These are phyloP conservation scores for Sericinus montela DNA, from an alignment of 2,888 invertebrate genomes.

Conservation along the genomic window DNA sequence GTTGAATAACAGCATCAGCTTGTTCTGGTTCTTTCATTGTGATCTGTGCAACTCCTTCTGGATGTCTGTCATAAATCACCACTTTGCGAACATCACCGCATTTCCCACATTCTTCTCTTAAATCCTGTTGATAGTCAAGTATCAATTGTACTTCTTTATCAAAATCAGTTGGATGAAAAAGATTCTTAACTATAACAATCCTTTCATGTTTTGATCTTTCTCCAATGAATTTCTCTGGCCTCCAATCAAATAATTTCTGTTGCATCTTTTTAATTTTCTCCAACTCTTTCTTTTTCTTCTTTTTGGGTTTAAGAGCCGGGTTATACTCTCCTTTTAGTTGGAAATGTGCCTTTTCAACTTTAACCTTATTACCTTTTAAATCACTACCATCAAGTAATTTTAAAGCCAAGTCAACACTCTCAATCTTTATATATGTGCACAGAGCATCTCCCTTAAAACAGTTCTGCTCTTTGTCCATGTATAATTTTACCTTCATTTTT, in stretches of 20 bases:
- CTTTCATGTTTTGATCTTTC: constrained; percentile 93
- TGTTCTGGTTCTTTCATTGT: constrained; percentile 94
- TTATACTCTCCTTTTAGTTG: constrained; percentile 96
- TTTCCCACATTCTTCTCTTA: constrained; percentile 93
- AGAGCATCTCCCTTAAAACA: constrained; percentile 96
- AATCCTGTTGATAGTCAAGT: constrained; percentile 93
- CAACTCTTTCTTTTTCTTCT: constrained; percentile 92
- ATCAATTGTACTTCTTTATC: constrained; percentile 93
- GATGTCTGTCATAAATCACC: constrained; percentile 93
- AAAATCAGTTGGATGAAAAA: constrained; percentile 94
- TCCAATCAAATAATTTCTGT: constrained; percentile 98
- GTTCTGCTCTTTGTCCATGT: constrained; percentile 88
- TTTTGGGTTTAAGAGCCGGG: constrained; percentile 94
- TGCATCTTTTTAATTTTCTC: constrained; percentile 95
- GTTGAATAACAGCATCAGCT: constrained; percentile 92
- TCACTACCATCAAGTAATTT: constrained; percentile 94
- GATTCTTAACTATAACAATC: constrained; percentile 94
- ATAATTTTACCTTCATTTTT: constrained; percentile 94
- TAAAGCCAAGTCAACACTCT: constrained; percentile 95
- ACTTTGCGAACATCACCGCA: constrained; percentile 96
- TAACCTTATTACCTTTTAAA: constrained; percentile 87
- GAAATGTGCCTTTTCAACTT: constrained; percentile 95
- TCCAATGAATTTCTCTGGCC: constrained; percentile 93
- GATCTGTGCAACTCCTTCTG: constrained; percentile 96
- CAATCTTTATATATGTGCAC: constrained; percentile 97